These are phyloP conservation scores for Atherix ibis DNA, from an alignment of 2,888 invertebrate species.

Conservation along the genomic window DNA sequence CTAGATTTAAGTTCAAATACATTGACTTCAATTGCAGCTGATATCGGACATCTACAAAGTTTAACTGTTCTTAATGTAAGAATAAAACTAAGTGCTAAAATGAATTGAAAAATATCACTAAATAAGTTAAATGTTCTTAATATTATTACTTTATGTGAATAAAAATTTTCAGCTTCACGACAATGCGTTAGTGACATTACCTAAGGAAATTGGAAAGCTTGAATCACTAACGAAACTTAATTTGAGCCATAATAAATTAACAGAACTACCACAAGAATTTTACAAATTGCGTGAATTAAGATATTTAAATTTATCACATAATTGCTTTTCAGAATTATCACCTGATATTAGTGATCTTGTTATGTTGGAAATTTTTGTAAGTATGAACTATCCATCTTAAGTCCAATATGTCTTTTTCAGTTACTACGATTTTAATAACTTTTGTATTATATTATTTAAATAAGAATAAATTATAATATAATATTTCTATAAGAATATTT, in stretches of 20 bases:
- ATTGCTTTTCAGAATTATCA: conserved; percentile 48
- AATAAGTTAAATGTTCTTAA: conserved; percentile 1
- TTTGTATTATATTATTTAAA: no score
- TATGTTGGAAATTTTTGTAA: conserved; percentile 60
- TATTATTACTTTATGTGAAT: not conserved
- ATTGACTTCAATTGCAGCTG: conserved; percentile 44
- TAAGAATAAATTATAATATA: no score
- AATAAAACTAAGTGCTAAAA: not conserved
- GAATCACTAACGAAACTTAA: conserved; percentile 49
- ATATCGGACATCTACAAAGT: conserved; percentile 48
- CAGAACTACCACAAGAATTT: conserved; percentile 44
- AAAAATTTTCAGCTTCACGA: conserved; percentile 54
- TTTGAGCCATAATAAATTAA: conserved; percentile 52
- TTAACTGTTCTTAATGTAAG: conserved; percentile 53
- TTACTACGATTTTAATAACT: no score
- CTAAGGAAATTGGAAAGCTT: conserved; percentile 55
- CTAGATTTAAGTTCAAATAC: conserved; percentile 65
- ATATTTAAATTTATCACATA: conserved; percentile 58
- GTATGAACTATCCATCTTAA: conserved; percentile 4
- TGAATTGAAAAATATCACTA: not conserved
- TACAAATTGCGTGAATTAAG: conserved; percentile 53
- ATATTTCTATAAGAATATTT: no score
- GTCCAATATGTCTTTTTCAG: no score
- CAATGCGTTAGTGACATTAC: conserved; percentile 57
- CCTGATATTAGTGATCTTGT: conserved; percentile 62